phyloP scores from a whole-genome alignment of 2,888 invertebrate genomes.

The Physocephala rufipes region DNA sequence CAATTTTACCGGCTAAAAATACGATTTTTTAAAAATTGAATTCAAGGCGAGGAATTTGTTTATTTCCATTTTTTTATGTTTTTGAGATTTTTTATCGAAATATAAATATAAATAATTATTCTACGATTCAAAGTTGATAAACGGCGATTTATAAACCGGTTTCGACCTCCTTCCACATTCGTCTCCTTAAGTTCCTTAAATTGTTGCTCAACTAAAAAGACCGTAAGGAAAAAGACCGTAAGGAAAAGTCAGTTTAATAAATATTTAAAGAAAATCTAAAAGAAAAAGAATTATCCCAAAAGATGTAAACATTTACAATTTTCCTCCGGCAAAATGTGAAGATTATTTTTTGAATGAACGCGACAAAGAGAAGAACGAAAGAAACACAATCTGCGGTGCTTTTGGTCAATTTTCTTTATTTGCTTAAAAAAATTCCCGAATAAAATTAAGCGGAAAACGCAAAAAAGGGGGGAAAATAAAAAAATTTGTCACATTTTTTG shows the following conservation, averaged over 20 bases:
- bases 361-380: background rate
- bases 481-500: slow-evolving; percentile 2
- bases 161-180: no score
- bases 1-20: no score
- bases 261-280: no score
- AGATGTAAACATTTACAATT: background rate
- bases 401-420: slow-evolving; percentile 15
- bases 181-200: background rate
- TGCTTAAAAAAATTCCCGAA: slow-evolving; percentile 11
- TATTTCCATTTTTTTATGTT: no score
- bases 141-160: no score
- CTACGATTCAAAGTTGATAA: no score
- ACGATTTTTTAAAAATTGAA: no score
- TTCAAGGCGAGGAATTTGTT: no score
- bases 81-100: no score
- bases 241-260: background rate
- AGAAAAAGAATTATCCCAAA: no score
- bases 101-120: no score
- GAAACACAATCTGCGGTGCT: background rate
- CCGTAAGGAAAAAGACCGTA: background rate
- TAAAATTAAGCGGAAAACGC: background rate
- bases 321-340: background rate
- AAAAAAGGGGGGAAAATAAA: background rate
- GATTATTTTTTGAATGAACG: slow-evolving; percentile 3
- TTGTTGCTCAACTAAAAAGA: background rate